phyloP scores from a whole-genome alignment of 2,113 vertebrate species.

The Corydoras sp. region DNA sequence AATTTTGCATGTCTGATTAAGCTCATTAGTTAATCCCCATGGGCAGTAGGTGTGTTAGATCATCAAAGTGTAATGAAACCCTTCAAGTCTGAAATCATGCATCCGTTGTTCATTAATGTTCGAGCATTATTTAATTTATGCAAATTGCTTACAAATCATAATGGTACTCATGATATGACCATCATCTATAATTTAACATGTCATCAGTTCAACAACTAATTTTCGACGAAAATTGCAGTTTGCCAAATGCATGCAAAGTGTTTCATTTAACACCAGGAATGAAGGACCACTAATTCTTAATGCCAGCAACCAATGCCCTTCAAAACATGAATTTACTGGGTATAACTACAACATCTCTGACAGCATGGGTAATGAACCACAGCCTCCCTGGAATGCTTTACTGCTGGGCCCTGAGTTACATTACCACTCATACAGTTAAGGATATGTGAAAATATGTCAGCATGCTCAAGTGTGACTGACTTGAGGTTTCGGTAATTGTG shows the following conservation, averaged over 20 bases:
- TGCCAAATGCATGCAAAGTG: too few species aligned
- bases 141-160: too few species aligned
- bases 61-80: too few species aligned
- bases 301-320: not conserved
- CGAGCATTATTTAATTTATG: too few species aligned
- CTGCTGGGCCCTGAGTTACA: not conserved
- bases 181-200: too few species aligned
- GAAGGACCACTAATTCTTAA: not conserved
- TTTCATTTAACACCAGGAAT: too few species aligned
- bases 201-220: too few species aligned
- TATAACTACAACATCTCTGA: not conserved
- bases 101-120: too few species aligned
- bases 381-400: not conserved
- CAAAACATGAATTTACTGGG: not conserved
- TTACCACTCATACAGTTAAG: not conserved
- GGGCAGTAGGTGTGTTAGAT: not conserved
- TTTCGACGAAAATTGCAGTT: too few species aligned
- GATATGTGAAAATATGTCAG: not conserved
- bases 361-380: not conserved
- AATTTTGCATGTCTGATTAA: slow-evolving; percentile 5
- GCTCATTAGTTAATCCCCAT: not conserved
- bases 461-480: not conserved
- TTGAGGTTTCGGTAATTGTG: not conserved
- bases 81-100: too few species aligned
- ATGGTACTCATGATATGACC: too few species aligned